These are phyloP conservation scores for Fulica atra DNA, from an alignment of 2,113 vertebrate species.

Conservation along the genomic window DNA sequence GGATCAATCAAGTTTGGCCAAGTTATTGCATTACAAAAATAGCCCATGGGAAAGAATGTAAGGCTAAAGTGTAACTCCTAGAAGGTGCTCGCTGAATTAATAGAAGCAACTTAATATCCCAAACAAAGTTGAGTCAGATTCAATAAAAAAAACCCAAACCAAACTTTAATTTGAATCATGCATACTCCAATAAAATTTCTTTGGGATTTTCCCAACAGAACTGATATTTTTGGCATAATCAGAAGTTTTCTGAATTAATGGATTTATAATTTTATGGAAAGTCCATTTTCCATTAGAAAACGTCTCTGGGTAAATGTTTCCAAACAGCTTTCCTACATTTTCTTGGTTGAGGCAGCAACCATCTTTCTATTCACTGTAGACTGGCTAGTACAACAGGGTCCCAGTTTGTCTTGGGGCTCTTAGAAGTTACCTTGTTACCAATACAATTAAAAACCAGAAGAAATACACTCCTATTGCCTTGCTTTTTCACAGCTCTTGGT, in stretches of 20 bases:
- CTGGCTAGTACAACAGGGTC: neutral
- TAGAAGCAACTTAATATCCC: neutral
- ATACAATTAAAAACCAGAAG: neutral
- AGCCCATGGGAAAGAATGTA: neutral
- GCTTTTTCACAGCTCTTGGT: neutral
- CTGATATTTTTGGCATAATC: neutral
- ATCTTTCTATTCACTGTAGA: neutral
- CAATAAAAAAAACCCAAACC: neutral
- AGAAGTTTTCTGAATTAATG: neutral
- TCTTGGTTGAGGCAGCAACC: neutral
- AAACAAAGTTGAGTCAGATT: neutral
- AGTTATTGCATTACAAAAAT: neutral
- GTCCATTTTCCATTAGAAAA: conserved; percentile 16
- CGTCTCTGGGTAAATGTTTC: neutral
- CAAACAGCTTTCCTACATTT: neutral
- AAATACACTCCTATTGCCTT: neutral
- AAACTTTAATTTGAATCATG: neutral
- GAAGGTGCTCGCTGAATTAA: neutral
- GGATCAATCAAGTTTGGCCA: neutral
- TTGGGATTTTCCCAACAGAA: neutral
- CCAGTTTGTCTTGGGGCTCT: neutral
- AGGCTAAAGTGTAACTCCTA: neutral
- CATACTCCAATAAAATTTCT: neutral
- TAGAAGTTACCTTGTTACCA: neutral
- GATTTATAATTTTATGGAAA: conserved; percentile 1